Conservation (phyloP, 2,113 vertebrate genomes). For the Chionodraco myersi region DNA sequence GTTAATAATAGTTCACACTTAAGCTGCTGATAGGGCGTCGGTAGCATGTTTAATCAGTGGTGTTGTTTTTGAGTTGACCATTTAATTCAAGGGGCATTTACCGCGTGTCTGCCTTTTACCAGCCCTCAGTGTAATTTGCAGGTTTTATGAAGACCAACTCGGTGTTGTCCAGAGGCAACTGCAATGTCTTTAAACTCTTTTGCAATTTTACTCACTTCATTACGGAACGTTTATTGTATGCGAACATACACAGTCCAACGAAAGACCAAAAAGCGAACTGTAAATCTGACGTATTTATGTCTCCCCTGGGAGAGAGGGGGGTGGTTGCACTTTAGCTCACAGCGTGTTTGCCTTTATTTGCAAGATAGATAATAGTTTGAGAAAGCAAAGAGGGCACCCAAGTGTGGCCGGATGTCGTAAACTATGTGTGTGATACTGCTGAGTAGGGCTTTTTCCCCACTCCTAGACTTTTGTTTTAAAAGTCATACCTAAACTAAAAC, state of each 20-base stretch:
- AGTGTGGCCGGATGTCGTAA: conserved; percentile 48
- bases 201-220: conserved; percentile 45
- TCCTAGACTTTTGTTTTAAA: background rate
- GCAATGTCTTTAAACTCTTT: conserved; percentile 42
- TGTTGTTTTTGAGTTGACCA: conserved; percentile 30
- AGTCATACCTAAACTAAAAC: background rate
- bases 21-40: background rate
- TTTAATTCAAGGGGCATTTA: conserved; percentile 18
- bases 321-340: conserved; percentile 32
- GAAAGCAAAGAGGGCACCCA: conserved; percentile 32
- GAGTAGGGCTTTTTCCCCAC: conserved; percentile 20
- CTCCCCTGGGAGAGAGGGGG: conserved; percentile 36
- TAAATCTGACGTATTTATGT: conserved; percentile 49
- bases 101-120: conserved; percentile 51
- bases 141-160: conserved; percentile 74
- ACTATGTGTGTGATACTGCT: conserved; percentile 5
- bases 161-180: conserved; percentile 54
- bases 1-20: background rate
- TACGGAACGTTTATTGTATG: conserved; percentile 44
- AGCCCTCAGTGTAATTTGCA: conserved; percentile 54
- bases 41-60: conserved; percentile 24
- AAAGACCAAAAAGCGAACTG: conserved; percentile 45
- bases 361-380: conserved; percentile 46
- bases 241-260: conserved; percentile 18
- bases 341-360: conserved; percentile 38